phyloP scores from a whole-genome alignment of 1,140 invertebrate genomes.

The Temnothorax longispinosus region DNA sequence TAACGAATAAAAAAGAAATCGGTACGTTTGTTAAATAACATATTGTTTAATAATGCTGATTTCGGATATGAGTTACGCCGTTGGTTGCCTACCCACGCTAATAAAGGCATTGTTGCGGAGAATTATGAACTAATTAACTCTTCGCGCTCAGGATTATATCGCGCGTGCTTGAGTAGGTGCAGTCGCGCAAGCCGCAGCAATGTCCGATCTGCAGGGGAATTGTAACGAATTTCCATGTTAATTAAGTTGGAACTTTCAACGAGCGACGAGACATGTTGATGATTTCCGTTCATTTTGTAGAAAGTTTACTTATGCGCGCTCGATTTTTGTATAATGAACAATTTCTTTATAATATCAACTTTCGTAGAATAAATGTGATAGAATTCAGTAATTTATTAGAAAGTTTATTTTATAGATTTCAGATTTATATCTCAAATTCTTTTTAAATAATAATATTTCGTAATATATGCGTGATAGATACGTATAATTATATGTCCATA shows the following conservation, averaged over 20 bases:
- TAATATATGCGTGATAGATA: neutral
- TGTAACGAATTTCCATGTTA: conserved; percentile 51
- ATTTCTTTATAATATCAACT: neutral
- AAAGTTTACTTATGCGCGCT: neutral
- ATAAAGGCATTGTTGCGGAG: conserved; percentile 46
- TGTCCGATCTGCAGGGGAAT: conserved; percentile 37
- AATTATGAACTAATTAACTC: conserved; percentile 59
- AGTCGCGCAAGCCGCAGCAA: conserved; percentile 40
- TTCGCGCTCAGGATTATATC: conserved; percentile 23
- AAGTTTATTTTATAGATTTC: neutral
- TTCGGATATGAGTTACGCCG: neutral
- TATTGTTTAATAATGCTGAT: neutral
- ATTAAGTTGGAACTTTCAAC: conserved; percentile 36
- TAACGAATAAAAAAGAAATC: neutral
- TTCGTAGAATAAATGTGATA: neutral
- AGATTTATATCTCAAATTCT: neutral
- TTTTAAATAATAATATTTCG: conserved; percentile 5
- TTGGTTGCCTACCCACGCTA: conserved; percentile 6
- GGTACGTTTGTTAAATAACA: neutral
- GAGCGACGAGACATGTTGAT: conserved; percentile 31
- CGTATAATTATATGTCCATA: neutral
- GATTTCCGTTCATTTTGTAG: conserved; percentile 16
- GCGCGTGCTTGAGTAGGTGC: conserved; percentile 17
- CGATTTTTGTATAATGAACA: neutral
- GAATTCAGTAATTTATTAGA: neutral